Evolutionary conservation across 2,888 invertebrate genomes (phyloP), one percentile per base, ranked within the genome.

Genomic region (Spialia ferax): DNA sequence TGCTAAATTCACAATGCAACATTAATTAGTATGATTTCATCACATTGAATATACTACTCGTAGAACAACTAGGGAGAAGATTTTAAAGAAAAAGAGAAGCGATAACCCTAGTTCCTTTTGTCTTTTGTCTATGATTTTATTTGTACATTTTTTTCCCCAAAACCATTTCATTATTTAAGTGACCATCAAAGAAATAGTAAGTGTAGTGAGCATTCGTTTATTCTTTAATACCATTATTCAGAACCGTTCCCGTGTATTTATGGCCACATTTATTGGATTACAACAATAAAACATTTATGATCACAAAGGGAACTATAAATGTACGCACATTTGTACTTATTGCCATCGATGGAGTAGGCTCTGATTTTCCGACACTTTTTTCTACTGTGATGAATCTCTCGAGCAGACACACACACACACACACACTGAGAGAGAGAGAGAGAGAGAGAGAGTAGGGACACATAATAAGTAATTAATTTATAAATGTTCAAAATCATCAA

Each of bases 211-310:
- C 22, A 52, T 50, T 62, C 59, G 52, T 26, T 59, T 60, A 26
- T 65, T 52, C 59, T 65, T 42, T 59, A 60, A 57, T 65, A 29
- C 59, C 52, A 60, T 65, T 59, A 65, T 66, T 66, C 50, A 66
- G 59, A 60, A 59, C 23, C 15, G 59, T 54, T 59, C 2, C 26
- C n/a, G 59, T 52, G 13, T 65, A 65, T 65, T 65, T 65, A 65
- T 52, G 59, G 23, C 23, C 59, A 23, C 59, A 65, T 65, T 65
- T 65, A 48, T 35, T 38, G 52, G 35, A 65, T 65, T 59, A 65
- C 65, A 57, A 65, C 59, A 59, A 32, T 65, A 65, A 59, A 65
- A 65, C 50, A 65, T 59, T 65, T 65, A 59, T 59, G 50, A 59
- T 59, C 59, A 52, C 50, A 38, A 50, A 26, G 23, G 59, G n/a